Base-by-base conservation (phyloP, 2,888 invertebrate species). In the Ormia ochracea region DNA sequence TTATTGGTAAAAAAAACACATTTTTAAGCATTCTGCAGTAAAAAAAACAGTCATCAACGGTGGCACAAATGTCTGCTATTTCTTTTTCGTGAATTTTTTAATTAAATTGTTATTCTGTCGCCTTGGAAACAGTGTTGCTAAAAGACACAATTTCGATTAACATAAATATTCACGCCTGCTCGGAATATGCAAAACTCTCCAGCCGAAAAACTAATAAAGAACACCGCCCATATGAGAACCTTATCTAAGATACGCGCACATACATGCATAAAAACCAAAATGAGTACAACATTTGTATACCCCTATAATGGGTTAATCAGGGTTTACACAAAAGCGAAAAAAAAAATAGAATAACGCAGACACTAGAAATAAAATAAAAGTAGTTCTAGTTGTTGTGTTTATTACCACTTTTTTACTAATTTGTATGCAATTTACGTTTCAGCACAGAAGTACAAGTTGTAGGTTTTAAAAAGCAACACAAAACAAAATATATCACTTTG, bases 391-490 rank as follows among this genome's bases (percentile, higher is more conserved):
- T 33, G 23, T 45, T n/a, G 38, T 66, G 38, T 63, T 56, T 65
- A n/a, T n/a, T n/a, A n/a, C n/a, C 21, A 65, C 54, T 50, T 41
- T 48, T 70, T 63, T 43, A 43, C 78, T 79, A 74, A 79, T 79
- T 78, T 79, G 78, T 79, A 79, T 79, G 78, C 78, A 74, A 74
- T 69, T 69, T 79, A 28, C 58, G 74, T 79, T 69, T 74, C 31
- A 50, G 17, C 48, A 50, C 58, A 48, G 41, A 33, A 63, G 56
- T 61, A 63, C 63, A 38, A 69, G 63, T 61, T 69, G 74, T 74
- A 58, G 74, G 58, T 65, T 74, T 58, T 58, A 33, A 74, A 63
- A 58, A 61, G 14, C 48, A 52, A 43, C 48, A 78, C 66, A 66
- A 72, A 77, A 72, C 54, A 68, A 66, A 61, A 73, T 74, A 68